Base-by-base conservation (phyloP, 2,797 vertebrate species). In the Enteromius afrohamiltoni region DNA sequence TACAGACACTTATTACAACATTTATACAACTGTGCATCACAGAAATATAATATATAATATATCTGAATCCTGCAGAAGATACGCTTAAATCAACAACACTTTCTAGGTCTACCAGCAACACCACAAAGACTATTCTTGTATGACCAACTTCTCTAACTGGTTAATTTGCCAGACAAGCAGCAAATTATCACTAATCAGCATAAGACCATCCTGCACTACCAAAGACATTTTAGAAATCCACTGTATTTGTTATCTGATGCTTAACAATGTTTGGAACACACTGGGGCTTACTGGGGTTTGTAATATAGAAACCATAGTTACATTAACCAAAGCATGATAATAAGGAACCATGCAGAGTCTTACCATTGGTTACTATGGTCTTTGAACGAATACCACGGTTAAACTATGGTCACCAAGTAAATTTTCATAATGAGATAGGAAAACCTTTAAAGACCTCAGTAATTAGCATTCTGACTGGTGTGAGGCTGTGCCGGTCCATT, bases 381-480 rank as follows among this genome's bases (percentile, higher is more conserved):
- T 6, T 21, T 49, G 10, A 26, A 45, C 34, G 45, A 67, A 65
- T 34, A 47, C 77, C 47, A 23, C 11, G 26, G n/a, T 17, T 42
- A 60, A 42, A 60, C 45, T 69, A 53, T 68, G 31, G 64, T 42
- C 40, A 0, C 69, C 5, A 51, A 17, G 69, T 8, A 74, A 64
- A 67, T 79, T 51, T 68, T 40, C 31, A n/a, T 67, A 42, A 82
- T 58, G 60, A 85, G 79, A 55, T 17, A 73, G 42, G 42, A 42
- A 31, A 65, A 21, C 45, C 58, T 67, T 85, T 47, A 71, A 53
- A 60, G 49, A 67, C 55, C 40, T 77, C 45, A 31, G 80, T 67
- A 62, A 83, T 85, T 70, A 88, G 42, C 74, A 83, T 85, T 53
- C 77, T 75, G 45, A 60, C 64, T 55, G 31, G 49, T 49, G 13